phyloP scores from a whole-genome alignment of 2,113 vertebrate genomes.

The Neotoma lepida region DNA sequence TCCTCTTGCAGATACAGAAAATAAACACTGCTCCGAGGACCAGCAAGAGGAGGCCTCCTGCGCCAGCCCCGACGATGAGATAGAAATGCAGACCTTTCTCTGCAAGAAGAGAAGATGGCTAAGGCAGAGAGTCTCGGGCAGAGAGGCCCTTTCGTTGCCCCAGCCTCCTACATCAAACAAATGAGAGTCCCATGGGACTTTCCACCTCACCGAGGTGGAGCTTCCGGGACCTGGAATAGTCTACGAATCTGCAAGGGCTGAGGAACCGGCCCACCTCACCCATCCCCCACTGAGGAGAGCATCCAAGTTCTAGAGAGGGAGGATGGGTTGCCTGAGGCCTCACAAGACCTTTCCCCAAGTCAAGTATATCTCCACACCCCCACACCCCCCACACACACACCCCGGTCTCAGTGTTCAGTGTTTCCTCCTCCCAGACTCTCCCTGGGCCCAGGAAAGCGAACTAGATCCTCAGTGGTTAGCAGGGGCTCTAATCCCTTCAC shows the following conservation, averaged over 20 bases:
- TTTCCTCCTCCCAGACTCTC: background rate
- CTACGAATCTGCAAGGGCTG: background rate
- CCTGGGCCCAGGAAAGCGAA: background rate
- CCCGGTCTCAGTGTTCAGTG: background rate
- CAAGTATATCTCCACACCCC: too few relatives aligned
- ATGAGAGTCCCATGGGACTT: background rate
- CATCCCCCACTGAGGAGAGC: background rate
- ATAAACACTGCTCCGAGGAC: background rate
- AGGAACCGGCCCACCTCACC: background rate
- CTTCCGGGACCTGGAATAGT: background rate
- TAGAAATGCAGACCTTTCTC: conserved; percentile 17
- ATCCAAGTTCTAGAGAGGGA: background rate
- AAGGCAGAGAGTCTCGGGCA: background rate
- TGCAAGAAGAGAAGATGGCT: conserved; percentile 40
- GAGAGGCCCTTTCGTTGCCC: background rate
- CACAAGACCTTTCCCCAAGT: fast-evolving
- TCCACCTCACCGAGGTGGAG: background rate
- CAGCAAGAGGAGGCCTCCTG: background rate
- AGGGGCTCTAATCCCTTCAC: background rate
- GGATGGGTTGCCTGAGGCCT: background rate
- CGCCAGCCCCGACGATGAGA: background rate
- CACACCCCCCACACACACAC: too few relatives aligned
- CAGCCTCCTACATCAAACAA: background rate
- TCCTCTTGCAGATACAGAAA: conserved; percentile 54
- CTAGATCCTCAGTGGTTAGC: background rate